Evolutionary conservation across 2,113 vertebrate species (phyloP).

Genomic region (Cacatua alba): DNA sequence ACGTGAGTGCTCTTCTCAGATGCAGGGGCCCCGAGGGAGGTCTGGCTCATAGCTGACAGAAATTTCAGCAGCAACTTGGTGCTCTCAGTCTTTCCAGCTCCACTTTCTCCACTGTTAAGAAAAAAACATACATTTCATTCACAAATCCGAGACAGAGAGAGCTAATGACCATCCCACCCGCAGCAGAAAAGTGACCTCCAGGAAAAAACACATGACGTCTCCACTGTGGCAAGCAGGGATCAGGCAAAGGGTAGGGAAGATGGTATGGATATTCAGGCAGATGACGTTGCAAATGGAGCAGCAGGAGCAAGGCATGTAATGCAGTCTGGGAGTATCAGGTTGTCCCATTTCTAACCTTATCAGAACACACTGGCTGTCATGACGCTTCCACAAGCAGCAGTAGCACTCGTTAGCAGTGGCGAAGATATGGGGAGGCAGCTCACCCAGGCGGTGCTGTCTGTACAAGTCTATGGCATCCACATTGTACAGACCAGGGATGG

Average conservation of each 20-base stretch:
- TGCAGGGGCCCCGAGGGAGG: constrained; percentile 72
- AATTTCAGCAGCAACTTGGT: constrained; percentile 91
- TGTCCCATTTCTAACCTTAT: constrained; percentile 82
- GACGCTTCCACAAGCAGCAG: constrained; percentile 92
- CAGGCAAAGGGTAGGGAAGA: not conserved
- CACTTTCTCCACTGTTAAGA: constrained; percentile 85
- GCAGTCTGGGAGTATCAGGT: not conserved
- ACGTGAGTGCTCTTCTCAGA: constrained; percentile 82
- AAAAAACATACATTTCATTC: not conserved
- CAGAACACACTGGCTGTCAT: constrained; percentile 94
- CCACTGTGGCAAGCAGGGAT: not conserved
- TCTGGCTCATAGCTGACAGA: constrained; percentile 90
- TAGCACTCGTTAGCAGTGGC: constrained; percentile 93
- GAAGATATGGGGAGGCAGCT: constrained; percentile 93
- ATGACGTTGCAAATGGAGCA: not conserved
- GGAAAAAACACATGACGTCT: not conserved
- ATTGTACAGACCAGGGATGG: constrained; percentile 84
- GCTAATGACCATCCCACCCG: not conserved
- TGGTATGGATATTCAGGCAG: not conserved
- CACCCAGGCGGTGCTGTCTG: constrained; percentile 88
- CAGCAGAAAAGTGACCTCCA: not conserved
- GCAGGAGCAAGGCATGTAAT: not conserved
- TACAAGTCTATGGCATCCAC: constrained; percentile 81
- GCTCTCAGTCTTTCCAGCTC: constrained; percentile 93
- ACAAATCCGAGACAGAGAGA: not conserved